Evolutionary conservation across 2,113 vertebrate genomes (phyloP), one percentile per base, ranked within the genome.

Genomic region (Charadrius vociferus): DNA sequence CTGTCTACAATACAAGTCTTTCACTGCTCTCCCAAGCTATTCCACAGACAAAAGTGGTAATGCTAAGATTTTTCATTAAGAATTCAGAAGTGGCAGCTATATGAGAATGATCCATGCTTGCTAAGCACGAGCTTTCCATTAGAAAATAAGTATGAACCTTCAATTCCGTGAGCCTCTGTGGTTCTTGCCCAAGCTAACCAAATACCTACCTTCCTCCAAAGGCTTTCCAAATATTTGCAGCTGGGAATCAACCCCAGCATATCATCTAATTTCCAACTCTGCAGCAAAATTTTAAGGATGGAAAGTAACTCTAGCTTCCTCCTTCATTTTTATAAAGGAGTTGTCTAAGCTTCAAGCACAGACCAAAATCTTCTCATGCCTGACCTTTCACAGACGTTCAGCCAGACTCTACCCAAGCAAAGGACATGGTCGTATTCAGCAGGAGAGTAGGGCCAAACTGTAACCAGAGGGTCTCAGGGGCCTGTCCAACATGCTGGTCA

Each of bases 401-500:
- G 5, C 7, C 24, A 22, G 36, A 29, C 10, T 20, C 30, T 55
- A 27, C 13, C 13, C 2, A 45, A 45, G 30, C 8, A 77, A 49
- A 49, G 4, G 32, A n/a, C 32, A n/a, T 12, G 20, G n/a, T 78
- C 22, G 15, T 7, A 27, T 70, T 63, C 36, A 70, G 10, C 8
- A 43, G 18, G 6, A 70, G 0, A 47, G 37, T 1, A 4, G 9
- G 21, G 14, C 6, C 39, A 72, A 56, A 73, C 10, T 21, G 14
- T n/a, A 67, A 11, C 32, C 29, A 41, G 18, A 52, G 20, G 12
- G 23, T 77, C 83, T 78, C 34, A 67, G 34, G 14, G 13, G 7
- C 24, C 41, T 4, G 0, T n/a, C 14, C 4, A 3, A 59, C 7
- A 12, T 0, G 1, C 8, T 43, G 30, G 49, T 34, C 39, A 24